These are phyloP conservation scores for Hexactinellida sp. DNA, from an alignment of 37 sponge, comb jelly and placozoan genomes.

Conservation along the genomic window DNA sequence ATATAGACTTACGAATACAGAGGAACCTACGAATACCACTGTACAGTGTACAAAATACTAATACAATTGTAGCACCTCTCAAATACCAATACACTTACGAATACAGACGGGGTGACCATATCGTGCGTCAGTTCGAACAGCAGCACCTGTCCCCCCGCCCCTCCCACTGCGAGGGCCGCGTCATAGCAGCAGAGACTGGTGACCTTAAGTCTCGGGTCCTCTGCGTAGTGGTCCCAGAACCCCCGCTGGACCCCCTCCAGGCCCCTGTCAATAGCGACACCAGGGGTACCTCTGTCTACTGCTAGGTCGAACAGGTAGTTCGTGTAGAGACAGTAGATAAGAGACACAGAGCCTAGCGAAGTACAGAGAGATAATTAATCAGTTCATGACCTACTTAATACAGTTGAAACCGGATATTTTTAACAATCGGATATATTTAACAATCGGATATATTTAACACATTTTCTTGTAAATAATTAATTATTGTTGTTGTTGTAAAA, in stretches of 20 bases:
- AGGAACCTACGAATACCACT: no score
- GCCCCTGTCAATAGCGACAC: neutral
- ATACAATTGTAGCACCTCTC: no score
- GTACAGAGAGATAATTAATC: no score
- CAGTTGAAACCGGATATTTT: no score
- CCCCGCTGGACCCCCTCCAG: conserved; percentile 8
- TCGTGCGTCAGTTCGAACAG: conserved; percentile 3
- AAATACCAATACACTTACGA: no score
- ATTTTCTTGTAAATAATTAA: no score
- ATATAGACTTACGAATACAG: no score
- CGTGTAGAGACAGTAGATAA: conserved; percentile 11
- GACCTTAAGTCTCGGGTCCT: neutral
- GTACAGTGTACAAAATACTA: no score
- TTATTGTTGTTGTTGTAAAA: no score
- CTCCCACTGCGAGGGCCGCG: neutral
- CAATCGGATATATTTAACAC: no score
- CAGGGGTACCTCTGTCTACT: neutral
- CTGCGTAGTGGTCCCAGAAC: neutral
- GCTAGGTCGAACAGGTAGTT: conserved; percentile 3
- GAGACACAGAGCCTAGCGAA: neutral
- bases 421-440: no score
- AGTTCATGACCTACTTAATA: no score
- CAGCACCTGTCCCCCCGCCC: neutral
- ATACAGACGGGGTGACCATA: neutral
- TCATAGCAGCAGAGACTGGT: conserved; percentile 9